These are phyloP conservation scores for Trinorchestia longiramus DNA, from an alignment of 1,140 invertebrate species.

Conservation along the genomic window DNA sequence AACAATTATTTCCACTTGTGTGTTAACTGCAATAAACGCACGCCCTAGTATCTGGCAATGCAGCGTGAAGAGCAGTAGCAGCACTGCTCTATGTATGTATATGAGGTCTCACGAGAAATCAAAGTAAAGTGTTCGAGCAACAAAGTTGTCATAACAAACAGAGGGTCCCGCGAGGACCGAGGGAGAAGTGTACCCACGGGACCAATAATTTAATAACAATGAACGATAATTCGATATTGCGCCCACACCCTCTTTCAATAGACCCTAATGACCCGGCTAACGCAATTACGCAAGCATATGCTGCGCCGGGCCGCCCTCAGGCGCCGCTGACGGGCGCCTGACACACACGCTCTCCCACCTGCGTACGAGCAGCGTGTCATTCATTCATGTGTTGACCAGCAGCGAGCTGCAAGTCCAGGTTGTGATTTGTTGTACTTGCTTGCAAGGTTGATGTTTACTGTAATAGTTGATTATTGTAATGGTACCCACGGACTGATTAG, in stretches of 20 bases:
- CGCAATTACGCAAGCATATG: slow-evolving; percentile 55
- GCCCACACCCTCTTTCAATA: slow-evolving; percentile 54
- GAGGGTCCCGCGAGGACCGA: slow-evolving; percentile 18
- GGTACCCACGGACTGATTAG: no score
- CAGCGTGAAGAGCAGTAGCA: not conserved
- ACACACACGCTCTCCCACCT: not conserved
- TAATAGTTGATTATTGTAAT: not conserved
- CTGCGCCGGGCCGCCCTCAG: slow-evolving; percentile 23
- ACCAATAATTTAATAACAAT: slow-evolving; percentile 55
- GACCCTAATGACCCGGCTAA: slow-evolving; percentile 53
- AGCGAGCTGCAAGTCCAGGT: not conserved
- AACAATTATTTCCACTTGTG: not conserved
- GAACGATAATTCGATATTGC: slow-evolving; percentile 55
- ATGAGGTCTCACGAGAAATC: slow-evolving; percentile 37
- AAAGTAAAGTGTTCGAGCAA: slow-evolving; percentile 46
- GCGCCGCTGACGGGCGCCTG: not conserved
- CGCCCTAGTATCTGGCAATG: not conserved
- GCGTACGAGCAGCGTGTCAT: not conserved
- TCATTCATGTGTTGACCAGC: not conserved
- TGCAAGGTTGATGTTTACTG: not conserved
- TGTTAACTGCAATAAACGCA: not conserved
- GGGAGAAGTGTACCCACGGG: slow-evolving; percentile 54
- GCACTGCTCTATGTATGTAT: not conserved
- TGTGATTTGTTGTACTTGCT: not conserved
- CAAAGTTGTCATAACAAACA: slow-evolving; percentile 53